Percentiles rank a stretch among this genome's conserved stretches.
These are phyloP conservation scores for Tamias sibiricus DNA, from an alignment of 2,113 vertebrate species.

Conservation along the genomic window DNA sequence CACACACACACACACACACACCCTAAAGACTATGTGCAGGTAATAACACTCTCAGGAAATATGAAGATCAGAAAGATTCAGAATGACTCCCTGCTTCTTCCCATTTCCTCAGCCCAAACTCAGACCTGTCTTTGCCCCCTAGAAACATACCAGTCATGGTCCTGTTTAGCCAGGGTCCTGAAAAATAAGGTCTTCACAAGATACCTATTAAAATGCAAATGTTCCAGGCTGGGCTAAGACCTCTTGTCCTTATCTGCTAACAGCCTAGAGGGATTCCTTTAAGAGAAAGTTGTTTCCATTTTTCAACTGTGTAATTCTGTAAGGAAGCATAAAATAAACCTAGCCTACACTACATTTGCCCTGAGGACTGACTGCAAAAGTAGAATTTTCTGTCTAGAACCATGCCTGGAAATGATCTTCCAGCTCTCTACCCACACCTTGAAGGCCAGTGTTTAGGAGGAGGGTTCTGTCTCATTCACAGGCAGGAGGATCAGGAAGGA, in stretches of 20 bases:
- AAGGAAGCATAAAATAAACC: slow-evolving; percentile 61
- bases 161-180: not conserved
- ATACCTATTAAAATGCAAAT: slow-evolving; percentile 74
- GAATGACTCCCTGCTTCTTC: not conserved
- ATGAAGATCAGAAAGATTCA: not conserved
- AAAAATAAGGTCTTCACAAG: slow-evolving; percentile 44
- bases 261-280: slow-evolving; percentile 50
- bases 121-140: not conserved
- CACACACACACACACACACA: not conserved
- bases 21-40: not conserved
- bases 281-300: slow-evolving; percentile 38
- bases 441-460: not conserved
- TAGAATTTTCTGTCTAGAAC: not conserved
- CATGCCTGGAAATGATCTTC: not conserved
- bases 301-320: slow-evolving; percentile 56
- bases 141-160: not conserved
- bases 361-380: not conserved
- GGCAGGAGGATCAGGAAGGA: not conserved
- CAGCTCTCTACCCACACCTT: no score
- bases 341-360: not conserved
- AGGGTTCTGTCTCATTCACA: not conserved
- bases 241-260: slow-evolving; percentile 58
- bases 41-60: not conserved
- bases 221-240: not conserved
- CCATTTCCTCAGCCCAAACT: not conserved